Evolutionary conservation across 2,888 invertebrate species (phyloP), one percentile per base, ranked within the genome.

Genomic region (Encarsia formosa): DNA sequence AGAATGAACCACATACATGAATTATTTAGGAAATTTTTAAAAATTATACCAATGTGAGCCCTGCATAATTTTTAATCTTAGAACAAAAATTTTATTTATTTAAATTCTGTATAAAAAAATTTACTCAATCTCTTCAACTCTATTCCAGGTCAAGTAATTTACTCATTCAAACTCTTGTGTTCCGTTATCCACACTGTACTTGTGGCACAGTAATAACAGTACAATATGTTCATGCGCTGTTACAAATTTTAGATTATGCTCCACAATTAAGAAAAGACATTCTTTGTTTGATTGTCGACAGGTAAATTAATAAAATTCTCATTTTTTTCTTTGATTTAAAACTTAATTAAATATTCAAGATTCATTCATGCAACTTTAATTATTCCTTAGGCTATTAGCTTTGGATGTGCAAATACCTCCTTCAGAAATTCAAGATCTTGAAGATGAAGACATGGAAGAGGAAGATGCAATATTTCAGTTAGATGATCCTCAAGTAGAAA

Each of bases 111-210:
- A 32, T 11, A 20, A 13, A 22, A 38, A 4, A 5, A 18, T 4
- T 19, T 38, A 22, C 11, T 16, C 13, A 13, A 29, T 8, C 29
- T 29, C 29, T 9, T 29, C 29, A 13, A 29, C 13, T 44, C 23
- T 48, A 37, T 64, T 61, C 61, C 76, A 89, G 89, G 85, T 83
- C 86, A 20, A 83, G 81, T 63, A 84, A 86, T 56, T 72, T 88
- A 19, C 71, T 92, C 16, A 68, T 88, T 61, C 81, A 85, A 40
- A 77, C 81, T 11, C 74, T 91, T 16, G 76, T 78, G 49, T 77
- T 78, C 3, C 76, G 80, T 41, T 93, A 86, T 73, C 95, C 95
- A 0, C 94, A 90, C 70, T 81, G 84, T 68, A 86, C 83, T 64
- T 83, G 81, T 50, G 78, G 84, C 1, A 75, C 83, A 4, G 83